Evolutionary conservation across 2,888 invertebrate species (phyloP).

Genomic region (Luperina testacea): DNA sequence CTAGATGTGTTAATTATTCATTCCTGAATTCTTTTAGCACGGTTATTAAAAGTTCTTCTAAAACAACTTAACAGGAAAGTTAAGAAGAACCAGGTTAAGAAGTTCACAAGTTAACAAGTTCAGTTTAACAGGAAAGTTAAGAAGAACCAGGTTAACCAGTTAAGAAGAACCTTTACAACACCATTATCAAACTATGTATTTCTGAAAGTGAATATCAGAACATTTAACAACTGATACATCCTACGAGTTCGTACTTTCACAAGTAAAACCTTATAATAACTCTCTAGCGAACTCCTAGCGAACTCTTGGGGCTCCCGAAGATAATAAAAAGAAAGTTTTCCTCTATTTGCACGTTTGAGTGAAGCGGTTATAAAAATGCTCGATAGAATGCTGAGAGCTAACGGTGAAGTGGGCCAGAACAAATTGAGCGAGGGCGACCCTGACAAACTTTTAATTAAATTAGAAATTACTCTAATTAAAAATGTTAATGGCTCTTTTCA

Average conservation of each 20-base stretch:
- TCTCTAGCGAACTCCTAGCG: slow-evolving; percentile 11
- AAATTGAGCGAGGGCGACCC: slow-evolving; percentile 48
- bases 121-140: not conserved
- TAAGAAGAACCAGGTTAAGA: not conserved
- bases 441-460: slow-evolving; percentile 68
- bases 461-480: slow-evolving; percentile 66
- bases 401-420: slow-evolving; percentile 49
- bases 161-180: not conserved
- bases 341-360: slow-evolving; percentile 47
- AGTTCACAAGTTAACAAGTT: too few relatives aligned
- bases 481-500: slow-evolving; percentile 57
- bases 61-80: not conserved
- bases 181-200: not conserved
- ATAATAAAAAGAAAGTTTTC: slow-evolving; percentile 56
- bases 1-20: not conserved
- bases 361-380: slow-evolving; percentile 51
- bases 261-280: slow-evolving; percentile 39
- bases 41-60: not conserved
- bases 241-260: not conserved
- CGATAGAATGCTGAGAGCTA: slow-evolving; percentile 45
- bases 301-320: slow-evolving; percentile 11
- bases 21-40: slow-evolving; percentile 14
- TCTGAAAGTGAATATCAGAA: slow-evolving; percentile 11
- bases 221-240: slow-evolving; percentile 11
- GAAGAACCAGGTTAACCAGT: not conserved